Evolutionary conservation across 2,888 invertebrate species (phyloP).

Genomic region (Himalopsyche anomala): DNA sequence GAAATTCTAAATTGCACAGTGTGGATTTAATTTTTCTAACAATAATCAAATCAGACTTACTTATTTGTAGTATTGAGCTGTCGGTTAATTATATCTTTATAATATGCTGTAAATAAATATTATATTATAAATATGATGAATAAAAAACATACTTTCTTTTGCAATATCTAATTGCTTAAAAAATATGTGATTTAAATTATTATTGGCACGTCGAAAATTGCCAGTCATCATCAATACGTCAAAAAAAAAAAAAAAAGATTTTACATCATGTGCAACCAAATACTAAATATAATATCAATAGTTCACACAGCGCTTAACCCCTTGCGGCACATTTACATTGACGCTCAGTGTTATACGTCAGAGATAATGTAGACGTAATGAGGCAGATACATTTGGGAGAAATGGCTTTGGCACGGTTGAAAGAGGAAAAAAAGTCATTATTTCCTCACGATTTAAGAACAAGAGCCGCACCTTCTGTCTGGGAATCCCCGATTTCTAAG

Average conservation of each 20-base stretch:
- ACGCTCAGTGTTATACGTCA: neutral
- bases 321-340: neutral
- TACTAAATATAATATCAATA: neutral
- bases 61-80: too few relatives aligned
- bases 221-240: neutral
- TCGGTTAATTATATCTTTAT: too few relatives aligned
- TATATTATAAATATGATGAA: neutral
- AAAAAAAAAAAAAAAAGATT: neutral
- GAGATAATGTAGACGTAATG: neutral
- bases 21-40: too few relatives aligned
- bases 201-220: constrained; percentile 8
- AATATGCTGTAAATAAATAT: too few relatives aligned
- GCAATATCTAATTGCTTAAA: neutral
- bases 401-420: neutral
- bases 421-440: constrained; percentile 19
- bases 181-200: constrained; percentile 6
- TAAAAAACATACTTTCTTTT: constrained; percentile 22
- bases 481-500: constrained; percentile 41
- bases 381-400: neutral
- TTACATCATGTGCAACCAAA: neutral
- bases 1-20: too few relatives aligned
- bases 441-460: neutral
- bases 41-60: too few relatives aligned
- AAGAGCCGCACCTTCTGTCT: neutral
- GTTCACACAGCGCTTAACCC: neutral